Evolutionary conservation across 2,797 vertebrate species (phyloP).

Genomic region (Anguilla pacifica): DNA sequence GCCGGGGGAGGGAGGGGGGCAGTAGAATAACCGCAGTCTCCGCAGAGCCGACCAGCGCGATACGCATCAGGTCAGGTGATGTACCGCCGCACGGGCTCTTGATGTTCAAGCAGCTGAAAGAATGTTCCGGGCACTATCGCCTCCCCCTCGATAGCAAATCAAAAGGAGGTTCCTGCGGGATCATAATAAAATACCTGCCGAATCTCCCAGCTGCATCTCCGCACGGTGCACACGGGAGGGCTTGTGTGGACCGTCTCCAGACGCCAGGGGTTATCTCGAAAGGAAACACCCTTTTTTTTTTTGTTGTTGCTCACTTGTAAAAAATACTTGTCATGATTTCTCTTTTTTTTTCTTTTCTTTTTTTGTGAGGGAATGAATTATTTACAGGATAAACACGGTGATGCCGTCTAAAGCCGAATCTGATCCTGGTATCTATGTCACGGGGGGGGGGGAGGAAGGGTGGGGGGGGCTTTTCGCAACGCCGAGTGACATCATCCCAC

Average conservation of each 20-base stretch:
- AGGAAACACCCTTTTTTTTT: conserved; percentile 59
- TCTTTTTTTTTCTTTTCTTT: conserved; percentile 58
- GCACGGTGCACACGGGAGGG: conserved; percentile 64
- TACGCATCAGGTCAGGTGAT: conserved; percentile 58
- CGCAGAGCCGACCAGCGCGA: conserved; percentile 47
- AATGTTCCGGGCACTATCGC: conserved; percentile 59
- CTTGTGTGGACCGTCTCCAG: conserved; percentile 67
- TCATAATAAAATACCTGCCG: conserved; percentile 46
- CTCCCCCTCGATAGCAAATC: conserved; percentile 52
- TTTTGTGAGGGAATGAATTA: conserved; percentile 68
- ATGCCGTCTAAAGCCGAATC: conserved; percentile 66
- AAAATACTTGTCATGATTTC: conserved; percentile 71
- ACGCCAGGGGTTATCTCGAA: conserved; percentile 67
- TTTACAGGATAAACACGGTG: conserved; percentile 76
- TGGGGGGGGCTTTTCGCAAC: conserved; percentile 34
- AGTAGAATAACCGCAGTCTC: conserved; percentile 44
- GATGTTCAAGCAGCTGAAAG: conserved; percentile 58
- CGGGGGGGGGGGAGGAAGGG: conserved; percentile 43
- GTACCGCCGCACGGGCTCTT: conserved; percentile 58
- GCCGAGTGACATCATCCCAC: conserved; percentile 19
- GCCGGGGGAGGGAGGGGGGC: not conserved
- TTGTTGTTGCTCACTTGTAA: conserved; percentile 58
- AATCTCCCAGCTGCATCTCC: conserved; percentile 63
- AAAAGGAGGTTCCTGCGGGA: conserved; percentile 57
- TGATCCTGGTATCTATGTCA: conserved; percentile 58